Base-by-base conservation (phyloP, 2,888 invertebrate species). In the Leucophora obtusa region DNA sequence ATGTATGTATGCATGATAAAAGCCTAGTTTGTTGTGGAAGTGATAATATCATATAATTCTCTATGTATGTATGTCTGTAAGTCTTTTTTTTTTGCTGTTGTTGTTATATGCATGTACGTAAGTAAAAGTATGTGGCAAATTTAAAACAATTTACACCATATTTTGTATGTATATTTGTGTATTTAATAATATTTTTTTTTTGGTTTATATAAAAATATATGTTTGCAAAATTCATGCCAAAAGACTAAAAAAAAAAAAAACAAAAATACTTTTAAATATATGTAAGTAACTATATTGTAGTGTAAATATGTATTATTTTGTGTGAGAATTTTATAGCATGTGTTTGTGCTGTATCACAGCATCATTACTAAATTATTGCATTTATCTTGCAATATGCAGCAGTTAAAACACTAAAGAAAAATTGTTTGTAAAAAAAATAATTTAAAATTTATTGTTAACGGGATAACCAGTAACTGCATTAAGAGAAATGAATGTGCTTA, bases 141-240 rank as follows among this genome's bases (percentile, higher is more conserved):
- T 83, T 82, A 79, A 83, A 83, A 82, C 82, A 83, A 80, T 82
- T 82, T 83, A 81, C 82, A 82, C 82, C 78, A 74, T 81, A 81
- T 83, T 83, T 83, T 59, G 54, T 28, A 54, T 47, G 54, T 28
- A 54, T 47, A 14, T 60, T 50, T 65, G 38, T 38, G 35, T 59
- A 59, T 15, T 53, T 35, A 53, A 53, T 33, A 56, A 66, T 35
- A 35, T 54, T 63, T 14, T 62, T 56, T 75, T 75, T 70, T 66
- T 71, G 68, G 63, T 58, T 9, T 69, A 14, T 43, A 47, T 56
- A n/a, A 11, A 18, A 17, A 43, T 70, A 71, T 82, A 10, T 47
- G 60, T 6, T 53, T n/a, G 1, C n/a, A 47, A 47, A 47, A 47
- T 47, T 47, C 43, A 47, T n/a, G 43, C 43, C 15, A 47, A 47